Conservation (phyloP, 2,797 vertebrate species). For the Coendou prehensilis region DNA sequence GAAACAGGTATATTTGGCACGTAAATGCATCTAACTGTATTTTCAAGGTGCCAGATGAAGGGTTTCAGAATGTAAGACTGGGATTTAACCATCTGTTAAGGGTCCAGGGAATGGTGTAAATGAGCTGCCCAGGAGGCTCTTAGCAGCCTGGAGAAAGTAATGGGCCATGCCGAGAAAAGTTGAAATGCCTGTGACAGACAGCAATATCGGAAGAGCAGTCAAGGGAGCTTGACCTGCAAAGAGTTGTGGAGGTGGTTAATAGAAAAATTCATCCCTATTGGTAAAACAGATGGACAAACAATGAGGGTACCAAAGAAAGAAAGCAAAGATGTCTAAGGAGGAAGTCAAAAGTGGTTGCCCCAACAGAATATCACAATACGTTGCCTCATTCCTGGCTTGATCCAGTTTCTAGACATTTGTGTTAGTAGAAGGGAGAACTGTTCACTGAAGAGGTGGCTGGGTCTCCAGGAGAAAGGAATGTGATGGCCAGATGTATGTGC, state of each 20-base stretch:
- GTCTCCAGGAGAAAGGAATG: neutral
- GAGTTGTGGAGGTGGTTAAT: neutral
- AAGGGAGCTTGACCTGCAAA: neutral
- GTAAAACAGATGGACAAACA: neutral
- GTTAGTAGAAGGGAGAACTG: neutral
- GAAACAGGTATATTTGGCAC: neutral
- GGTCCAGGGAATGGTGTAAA: neutral
- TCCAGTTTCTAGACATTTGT: neutral
- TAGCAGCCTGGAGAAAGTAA: neutral
- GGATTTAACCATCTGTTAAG: neutral
- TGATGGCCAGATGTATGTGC: neutral
- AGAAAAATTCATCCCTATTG: neutral
- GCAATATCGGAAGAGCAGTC: neutral
- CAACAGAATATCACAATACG: neutral
- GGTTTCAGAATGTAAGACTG: neutral
- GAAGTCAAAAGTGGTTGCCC: neutral
- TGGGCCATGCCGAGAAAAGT: neutral
- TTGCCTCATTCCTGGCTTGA: slow-evolving; percentile 15
- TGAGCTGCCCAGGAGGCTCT: neutral
- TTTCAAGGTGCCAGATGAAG: neutral
- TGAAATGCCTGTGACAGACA: slow-evolving; percentile 15
- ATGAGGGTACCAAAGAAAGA: neutral
- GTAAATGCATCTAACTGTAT: neutral
- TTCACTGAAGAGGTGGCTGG: neutral
- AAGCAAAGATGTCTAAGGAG: neutral